Evolutionary conservation across 1,140 invertebrate genomes (phyloP).

Genomic region (Pentalonia nigronervosa): DNA sequence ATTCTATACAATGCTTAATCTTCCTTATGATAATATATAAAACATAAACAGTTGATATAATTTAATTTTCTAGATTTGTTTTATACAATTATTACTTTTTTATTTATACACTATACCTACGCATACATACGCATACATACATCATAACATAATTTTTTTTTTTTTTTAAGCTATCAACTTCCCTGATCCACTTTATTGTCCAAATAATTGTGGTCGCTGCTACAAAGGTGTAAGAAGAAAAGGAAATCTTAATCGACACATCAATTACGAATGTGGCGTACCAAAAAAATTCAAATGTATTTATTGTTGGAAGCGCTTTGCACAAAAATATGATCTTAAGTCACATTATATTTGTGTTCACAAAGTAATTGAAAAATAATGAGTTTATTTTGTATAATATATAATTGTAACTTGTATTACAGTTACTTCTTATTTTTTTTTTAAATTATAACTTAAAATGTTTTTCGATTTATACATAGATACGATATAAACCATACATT

Average conservation of each 20-base stretch:
- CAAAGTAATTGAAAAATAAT: neutral
- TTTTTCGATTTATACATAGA: no score
- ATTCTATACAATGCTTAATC: neutral
- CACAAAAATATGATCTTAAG: constrained; percentile 63
- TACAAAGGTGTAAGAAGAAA: constrained; percentile 59
- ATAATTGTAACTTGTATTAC: no score
- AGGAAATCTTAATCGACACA: constrained; percentile 63
- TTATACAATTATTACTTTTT: neutral
- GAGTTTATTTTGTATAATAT: neutral
- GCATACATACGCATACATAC: no score
- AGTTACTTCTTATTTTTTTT: no score
- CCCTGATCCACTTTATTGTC: constrained; percentile 40
- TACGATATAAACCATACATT: no score
- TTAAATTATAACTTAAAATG: no score
- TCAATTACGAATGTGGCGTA: constrained; percentile 63
- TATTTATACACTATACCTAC: neutral
- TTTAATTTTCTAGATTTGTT: no score
- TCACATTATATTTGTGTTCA: neutral
- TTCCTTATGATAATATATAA: neutral
- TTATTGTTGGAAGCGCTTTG: constrained; percentile 51
- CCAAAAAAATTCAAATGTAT: constrained; percentile 56
- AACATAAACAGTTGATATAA: neutral
- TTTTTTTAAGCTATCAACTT: neutral
- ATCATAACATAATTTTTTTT: neutral
- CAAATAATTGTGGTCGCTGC: constrained; percentile 55